Evolutionary conservation across 2,888 invertebrate genomes (phyloP).

Genomic region (Erebia epiphron): DNA sequence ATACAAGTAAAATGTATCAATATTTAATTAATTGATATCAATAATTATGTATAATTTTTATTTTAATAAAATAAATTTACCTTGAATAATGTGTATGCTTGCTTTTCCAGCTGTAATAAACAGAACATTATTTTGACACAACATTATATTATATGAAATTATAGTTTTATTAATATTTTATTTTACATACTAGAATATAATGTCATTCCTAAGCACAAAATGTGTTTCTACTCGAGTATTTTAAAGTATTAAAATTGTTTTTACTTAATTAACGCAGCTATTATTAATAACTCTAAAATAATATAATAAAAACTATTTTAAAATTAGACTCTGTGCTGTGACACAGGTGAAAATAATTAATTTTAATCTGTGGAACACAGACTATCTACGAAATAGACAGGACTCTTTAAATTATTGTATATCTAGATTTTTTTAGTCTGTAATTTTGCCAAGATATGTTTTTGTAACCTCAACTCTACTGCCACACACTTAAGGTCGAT

Average conservation of each 20-base stretch:
- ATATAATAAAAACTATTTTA: conserved; percentile 7
- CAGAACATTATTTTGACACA: conserved; percentile 19
- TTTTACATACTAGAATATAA: conserved; percentile 13
- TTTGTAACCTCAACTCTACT: conserved; percentile 47
- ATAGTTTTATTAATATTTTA: conserved; percentile 25
- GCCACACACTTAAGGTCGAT: conserved; percentile 52
- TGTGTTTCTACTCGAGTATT: conserved; percentile 57
- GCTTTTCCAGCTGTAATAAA: background rate
- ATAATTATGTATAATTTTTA: too few relatives aligned
- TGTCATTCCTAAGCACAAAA: conserved; percentile 48
- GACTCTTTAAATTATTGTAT: conserved; percentile 44
- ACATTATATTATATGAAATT: conserved; percentile 5
- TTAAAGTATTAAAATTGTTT: conserved; percentile 66
- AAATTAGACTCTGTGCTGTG: conserved; percentile 13
- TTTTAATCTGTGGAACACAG: conserved; percentile 28
- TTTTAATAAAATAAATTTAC: background rate
- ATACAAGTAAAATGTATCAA: too few relatives aligned
- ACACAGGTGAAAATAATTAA: conserved; percentile 12
- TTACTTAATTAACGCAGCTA: conserved; percentile 55
- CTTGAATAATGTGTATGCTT: conserved; percentile 22
- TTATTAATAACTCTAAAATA: conserved; percentile 41
- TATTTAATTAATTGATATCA: too few relatives aligned
- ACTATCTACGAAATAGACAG: conserved; percentile 38
- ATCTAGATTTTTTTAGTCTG: conserved; percentile 31
- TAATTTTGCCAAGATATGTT: conserved; percentile 47